Conservation (phyloP, 2,888 invertebrate genomes). For the Drosophila trichaetosa region DNA sequence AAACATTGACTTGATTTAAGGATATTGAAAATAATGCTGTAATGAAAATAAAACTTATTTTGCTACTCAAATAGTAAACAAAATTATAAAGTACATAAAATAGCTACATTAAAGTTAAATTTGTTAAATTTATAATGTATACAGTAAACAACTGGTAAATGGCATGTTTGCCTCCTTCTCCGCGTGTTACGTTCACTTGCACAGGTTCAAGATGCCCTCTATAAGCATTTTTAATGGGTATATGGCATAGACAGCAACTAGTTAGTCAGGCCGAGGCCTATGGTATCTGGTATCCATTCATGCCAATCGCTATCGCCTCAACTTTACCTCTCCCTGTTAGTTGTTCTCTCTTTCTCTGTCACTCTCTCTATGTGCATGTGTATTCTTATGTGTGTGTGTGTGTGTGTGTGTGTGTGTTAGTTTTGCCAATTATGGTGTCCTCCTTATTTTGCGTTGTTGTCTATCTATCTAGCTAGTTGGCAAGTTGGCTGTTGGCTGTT, state of each 20-base stretch:
- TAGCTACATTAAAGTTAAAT: too few species aligned
- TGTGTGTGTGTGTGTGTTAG: constrained; percentile 60
- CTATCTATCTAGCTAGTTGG: constrained; percentile 58
- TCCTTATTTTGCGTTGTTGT: constrained; percentile 75
- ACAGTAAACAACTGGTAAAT: neutral
- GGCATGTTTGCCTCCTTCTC: neutral
- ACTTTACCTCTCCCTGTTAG: constrained; percentile 12
- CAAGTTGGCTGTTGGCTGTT: constrained; percentile 24
- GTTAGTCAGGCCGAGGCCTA: constrained; percentile 51
- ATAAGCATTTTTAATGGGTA: neutral
- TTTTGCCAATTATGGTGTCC: constrained; percentile 81
- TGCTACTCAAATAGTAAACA: too few species aligned
- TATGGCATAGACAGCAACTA: constrained; percentile 41
- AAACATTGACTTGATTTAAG: too few species aligned
- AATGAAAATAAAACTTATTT: too few species aligned
- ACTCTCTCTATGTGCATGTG: constrained; percentile 19
- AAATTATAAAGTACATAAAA: too few species aligned
- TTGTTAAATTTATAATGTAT: neutral
- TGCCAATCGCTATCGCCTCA: constrained; percentile 47
- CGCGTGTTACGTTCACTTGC: neutral
- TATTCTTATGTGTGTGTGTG: constrained; percentile 25
- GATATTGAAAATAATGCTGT: too few species aligned
- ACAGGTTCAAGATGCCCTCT: neutral
- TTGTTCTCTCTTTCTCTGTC: constrained; percentile 16
- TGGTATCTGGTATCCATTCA: constrained; percentile 61